Conservation (phyloP, 2,888 invertebrate genomes). For the Uloborus plumipes region DNA sequence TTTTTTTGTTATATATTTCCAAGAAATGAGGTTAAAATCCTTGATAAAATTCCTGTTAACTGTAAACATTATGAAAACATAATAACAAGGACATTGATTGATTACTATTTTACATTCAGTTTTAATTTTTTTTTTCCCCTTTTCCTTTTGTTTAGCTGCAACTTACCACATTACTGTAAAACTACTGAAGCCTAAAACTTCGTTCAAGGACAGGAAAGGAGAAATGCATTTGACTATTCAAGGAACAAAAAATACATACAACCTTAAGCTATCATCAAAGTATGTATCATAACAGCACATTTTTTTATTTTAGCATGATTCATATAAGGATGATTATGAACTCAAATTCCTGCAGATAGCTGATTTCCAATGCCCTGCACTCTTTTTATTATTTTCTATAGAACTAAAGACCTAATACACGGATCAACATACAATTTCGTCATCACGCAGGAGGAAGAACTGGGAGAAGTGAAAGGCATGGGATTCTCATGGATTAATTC, state of each 20-base stretch:
- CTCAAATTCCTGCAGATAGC: too few relatives aligned
- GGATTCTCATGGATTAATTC: constrained; percentile 29
- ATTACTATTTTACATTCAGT: too few relatives aligned
- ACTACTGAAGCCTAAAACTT: constrained; percentile 25
- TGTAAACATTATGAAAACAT: too few relatives aligned
- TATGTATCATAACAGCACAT: constrained; percentile 17
- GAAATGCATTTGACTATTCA: constrained; percentile 20
- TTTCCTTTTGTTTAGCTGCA: constrained; percentile 21
- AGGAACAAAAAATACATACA: constrained; percentile 19
- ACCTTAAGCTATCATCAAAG: constrained; percentile 22
- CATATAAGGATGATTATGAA: too few relatives aligned
- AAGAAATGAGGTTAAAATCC: too few relatives aligned
- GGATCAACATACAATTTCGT: constrained; percentile 49
- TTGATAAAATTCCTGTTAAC: too few relatives aligned
- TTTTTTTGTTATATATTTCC: too few relatives aligned
- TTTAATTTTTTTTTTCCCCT: too few relatives aligned
- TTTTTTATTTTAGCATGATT: too few relatives aligned
- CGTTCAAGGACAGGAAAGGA: constrained; percentile 22
- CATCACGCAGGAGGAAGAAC: constrained; percentile 1
- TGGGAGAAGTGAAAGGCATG: constrained; percentile 34
- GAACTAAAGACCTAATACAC: constrained; percentile 32
- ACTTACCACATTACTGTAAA: constrained; percentile 37
- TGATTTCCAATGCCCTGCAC: not conserved
- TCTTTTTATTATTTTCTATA: constrained; percentile 2
- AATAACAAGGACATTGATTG: too few relatives aligned